phyloP scores from a whole-genome alignment of 2,797 vertebrate genomes.

The Gymnodraco acuticeps region DNA sequence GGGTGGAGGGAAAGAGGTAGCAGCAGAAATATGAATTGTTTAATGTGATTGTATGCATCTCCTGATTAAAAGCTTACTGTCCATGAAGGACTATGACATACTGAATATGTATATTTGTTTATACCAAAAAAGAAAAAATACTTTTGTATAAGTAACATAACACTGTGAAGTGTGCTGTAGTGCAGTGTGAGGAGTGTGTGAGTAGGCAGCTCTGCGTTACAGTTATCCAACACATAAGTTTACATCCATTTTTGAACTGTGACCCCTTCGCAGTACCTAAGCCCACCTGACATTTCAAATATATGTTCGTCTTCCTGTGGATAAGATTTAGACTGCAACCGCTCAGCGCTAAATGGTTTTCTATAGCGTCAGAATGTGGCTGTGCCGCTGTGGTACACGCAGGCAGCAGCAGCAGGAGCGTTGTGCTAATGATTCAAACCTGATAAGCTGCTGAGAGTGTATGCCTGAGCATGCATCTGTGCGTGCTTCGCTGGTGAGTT shows the following conservation, averaged over 20 bases:
- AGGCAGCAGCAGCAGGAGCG: constrained; percentile 28
- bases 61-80: too few relatives aligned
- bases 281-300: constrained; percentile 74
- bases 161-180: constrained; percentile 26
- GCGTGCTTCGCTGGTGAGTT: constrained; percentile 43
- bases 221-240: constrained; percentile 57
- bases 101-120: too few relatives aligned
- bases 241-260: constrained; percentile 44
- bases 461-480: constrained; percentile 46
- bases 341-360: not conserved
- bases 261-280: constrained; percentile 52
- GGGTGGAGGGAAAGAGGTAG: not conserved
- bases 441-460: constrained; percentile 59
- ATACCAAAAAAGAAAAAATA: not conserved
- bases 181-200: constrained; percentile 18
- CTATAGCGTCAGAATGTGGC: constrained; percentile 18
- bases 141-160: not conserved
- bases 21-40: not conserved
- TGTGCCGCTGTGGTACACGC: constrained; percentile 41
- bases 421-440: constrained; percentile 59
- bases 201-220: constrained; percentile 27
- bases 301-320: constrained; percentile 62
- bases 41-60: not conserved
- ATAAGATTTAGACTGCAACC: constrained; percentile 36
- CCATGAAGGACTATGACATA: not conserved